Evolutionary conservation across 2,888 invertebrate genomes (phyloP).

Genomic region (Yponomeuta malinellus): DNA sequence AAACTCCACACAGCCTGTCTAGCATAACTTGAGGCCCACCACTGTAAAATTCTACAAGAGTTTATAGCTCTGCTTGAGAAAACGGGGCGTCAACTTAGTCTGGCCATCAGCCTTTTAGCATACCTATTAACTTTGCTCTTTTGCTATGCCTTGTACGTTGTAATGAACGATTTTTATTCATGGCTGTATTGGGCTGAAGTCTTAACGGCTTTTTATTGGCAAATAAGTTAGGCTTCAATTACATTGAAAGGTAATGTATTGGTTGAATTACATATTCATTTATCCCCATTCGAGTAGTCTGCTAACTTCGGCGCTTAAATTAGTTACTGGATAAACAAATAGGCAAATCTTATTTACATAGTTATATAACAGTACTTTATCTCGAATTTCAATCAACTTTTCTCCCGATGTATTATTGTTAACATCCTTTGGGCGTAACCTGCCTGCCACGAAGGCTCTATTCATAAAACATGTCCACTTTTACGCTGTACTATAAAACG

Average conservation of each 20-base stretch:
- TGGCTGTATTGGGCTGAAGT: neutral
- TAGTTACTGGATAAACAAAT: neutral
- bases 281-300: neutral
- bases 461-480: conserved; percentile 34
- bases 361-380: neutral
- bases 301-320: neutral
- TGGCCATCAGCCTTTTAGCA: neutral
- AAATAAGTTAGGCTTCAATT: neutral
- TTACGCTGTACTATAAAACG: conserved; percentile 27
- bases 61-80: neutral
- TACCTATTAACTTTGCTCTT: neutral
- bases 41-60: neutral
- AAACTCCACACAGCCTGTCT: conserved; percentile 15
- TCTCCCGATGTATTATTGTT: neutral
- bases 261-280: neutral
- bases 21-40: conserved; percentile 3
- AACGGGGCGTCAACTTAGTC: neutral
- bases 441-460: conserved; percentile 10
- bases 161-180: conserved; percentile 13
- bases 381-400: conserved; percentile 13
- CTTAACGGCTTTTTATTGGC: neutral
- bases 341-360: neutral
- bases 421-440: conserved; percentile 17
- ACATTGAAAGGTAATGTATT: neutral
- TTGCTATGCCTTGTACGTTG: conserved; percentile 6